Conservation (phyloP, 2,797 vertebrate genomes). For the Acanthis flammea region DNA sequence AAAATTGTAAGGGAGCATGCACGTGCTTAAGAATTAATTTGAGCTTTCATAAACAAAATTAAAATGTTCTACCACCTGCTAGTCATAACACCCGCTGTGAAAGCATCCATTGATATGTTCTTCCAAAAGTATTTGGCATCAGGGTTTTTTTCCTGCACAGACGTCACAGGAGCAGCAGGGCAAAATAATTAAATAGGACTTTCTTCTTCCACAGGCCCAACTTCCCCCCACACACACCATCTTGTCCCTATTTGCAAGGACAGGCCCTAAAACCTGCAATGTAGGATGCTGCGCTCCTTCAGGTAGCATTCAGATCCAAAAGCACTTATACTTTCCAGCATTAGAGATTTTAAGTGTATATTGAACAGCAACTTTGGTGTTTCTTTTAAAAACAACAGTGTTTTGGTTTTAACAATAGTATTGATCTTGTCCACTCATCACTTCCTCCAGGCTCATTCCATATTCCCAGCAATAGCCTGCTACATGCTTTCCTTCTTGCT, state of each 20-base stretch:
- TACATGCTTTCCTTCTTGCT: neutral
- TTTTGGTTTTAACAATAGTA: neutral
- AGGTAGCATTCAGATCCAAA: neutral
- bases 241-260: neutral
- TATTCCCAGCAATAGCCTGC: neutral
- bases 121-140: neutral
- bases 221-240: rapidly evolving
- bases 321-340: neutral
- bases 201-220: neutral
- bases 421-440: neutral
- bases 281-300: neutral
- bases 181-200: neutral
- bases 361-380: neutral
- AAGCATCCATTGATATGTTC: neutral
- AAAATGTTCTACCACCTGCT: slow-evolving; percentile 19
- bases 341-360: neutral
- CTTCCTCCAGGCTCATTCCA: neutral
- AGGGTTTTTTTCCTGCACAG: neutral
- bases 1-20: neutral
- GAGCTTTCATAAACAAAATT: slow-evolving; percentile 21
- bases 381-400: neutral
- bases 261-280: neutral
- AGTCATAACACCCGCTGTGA: neutral
- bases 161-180: neutral
- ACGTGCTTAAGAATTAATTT: neutral